Evolutionary conservation across 2,113 vertebrate genomes (phyloP).

Genomic region (Passer domesticus): DNA sequence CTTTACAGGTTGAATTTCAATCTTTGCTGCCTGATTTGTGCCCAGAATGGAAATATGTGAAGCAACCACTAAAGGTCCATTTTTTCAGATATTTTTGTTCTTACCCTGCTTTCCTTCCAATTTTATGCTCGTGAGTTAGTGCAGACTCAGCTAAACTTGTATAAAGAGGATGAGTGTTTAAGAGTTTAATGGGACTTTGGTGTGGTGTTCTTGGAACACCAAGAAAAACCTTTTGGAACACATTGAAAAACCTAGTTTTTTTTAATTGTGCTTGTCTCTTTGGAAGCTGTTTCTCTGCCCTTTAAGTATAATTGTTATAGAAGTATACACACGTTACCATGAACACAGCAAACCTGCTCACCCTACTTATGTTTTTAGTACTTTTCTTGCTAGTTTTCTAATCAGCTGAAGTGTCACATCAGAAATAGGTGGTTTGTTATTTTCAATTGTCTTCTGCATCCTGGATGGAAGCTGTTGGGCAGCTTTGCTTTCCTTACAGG

Average conservation of each 20-base stretch:
- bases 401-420: not conserved
- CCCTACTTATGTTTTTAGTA: not conserved
- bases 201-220: not conserved
- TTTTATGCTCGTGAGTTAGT: not conserved
- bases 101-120: not conserved
- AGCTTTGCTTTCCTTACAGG: not conserved
- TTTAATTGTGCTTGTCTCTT: not conserved
- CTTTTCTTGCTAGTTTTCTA: not conserved
- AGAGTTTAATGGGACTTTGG: not conserved
- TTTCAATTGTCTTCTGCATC: not conserved
- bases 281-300: not conserved
- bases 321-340: fast-evolving
- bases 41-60: not conserved
- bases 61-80: not conserved
- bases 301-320: not conserved
- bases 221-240: not conserved
- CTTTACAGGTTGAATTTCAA: slow-evolving; percentile 3
- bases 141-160: not conserved
- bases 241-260: not conserved
- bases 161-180: not conserved
- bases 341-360: not conserved
- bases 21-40: slow-evolving; percentile 12
- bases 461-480: not conserved
- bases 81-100: not conserved
- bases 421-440: not conserved